Evolutionary conservation across 2,888 invertebrate species (phyloP).

Genomic region (Scaptodrosophila latifasciaeformis): DNA sequence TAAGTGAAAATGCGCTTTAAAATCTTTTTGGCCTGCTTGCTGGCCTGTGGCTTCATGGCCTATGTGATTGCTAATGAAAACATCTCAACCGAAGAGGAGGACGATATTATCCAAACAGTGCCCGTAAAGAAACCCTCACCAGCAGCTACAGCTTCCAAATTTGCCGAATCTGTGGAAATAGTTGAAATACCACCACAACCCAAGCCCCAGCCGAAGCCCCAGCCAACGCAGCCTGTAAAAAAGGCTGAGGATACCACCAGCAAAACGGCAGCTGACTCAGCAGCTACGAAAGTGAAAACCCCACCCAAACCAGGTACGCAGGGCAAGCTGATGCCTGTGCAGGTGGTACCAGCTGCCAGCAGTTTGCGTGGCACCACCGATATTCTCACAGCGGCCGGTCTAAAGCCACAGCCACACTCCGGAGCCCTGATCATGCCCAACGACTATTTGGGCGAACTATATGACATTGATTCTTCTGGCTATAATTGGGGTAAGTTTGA

Average conservation of each 20-base stretch:
- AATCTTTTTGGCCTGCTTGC: slow-evolving; percentile 60
- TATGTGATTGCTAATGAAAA: slow-evolving; percentile 64
- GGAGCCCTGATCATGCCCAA: slow-evolving; percentile 61
- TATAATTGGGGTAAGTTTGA: slow-evolving; percentile 72
- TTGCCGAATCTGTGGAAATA: slow-evolving; percentile 53
- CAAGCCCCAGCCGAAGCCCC: not conserved
- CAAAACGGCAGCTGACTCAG: not conserved
- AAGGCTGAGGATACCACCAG: not conserved
- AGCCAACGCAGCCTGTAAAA: not conserved
- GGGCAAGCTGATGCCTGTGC: slow-evolving; percentile 30
- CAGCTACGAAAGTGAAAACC: slow-evolving; percentile 4
- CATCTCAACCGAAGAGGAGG: slow-evolving; percentile 56
- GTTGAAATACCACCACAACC: slow-evolving; percentile 18
- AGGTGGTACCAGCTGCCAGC: not conserved
- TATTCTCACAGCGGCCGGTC: slow-evolving; percentile 49
- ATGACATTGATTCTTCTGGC: slow-evolving; percentile 61
- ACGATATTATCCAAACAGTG: slow-evolving; percentile 32
- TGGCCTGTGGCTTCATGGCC: slow-evolving; percentile 61
- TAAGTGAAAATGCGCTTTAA: slow-evolving; percentile 63
- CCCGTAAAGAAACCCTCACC: slow-evolving; percentile 31
- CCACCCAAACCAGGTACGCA: not conserved
- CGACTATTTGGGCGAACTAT: slow-evolving; percentile 68
- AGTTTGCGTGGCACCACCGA: slow-evolving; percentile 52
- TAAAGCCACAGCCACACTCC: slow-evolving; percentile 53
- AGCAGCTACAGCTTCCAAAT: slow-evolving; percentile 12